Conservation (phyloP, 2,888 invertebrate species). For the Andrena fulva region DNA sequence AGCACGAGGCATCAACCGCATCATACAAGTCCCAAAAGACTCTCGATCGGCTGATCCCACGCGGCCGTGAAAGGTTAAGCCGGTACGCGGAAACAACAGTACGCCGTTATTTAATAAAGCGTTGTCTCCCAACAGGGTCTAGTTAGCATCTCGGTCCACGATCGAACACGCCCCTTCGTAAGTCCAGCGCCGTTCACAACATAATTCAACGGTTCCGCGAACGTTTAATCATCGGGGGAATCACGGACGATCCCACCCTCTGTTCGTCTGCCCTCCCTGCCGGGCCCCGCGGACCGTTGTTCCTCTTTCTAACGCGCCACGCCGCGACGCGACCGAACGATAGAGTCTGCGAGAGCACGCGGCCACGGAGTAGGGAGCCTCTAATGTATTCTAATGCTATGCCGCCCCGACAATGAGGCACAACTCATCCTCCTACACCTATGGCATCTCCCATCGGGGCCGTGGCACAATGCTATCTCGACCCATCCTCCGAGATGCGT, state of each 20-base stretch:
- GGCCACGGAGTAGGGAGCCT: constrained; percentile 39
- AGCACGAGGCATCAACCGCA: too few species aligned
- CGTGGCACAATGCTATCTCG: constrained; percentile 68
- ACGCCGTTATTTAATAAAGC: constrained; percentile 75
- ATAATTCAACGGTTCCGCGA: constrained; percentile 74
- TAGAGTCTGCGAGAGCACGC: constrained; percentile 14
- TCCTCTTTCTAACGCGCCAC: constrained; percentile 56
- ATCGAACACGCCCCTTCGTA: constrained; percentile 73
- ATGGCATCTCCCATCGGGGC: constrained; percentile 66
- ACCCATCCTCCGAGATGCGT: constrained; percentile 57
- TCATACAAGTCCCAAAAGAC: not conserved
- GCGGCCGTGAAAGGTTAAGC: constrained; percentile 37
- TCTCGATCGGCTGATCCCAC: constrained; percentile 26
- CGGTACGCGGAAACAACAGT: constrained; percentile 46
- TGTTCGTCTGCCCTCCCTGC: constrained; percentile 4
- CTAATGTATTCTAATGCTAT: constrained; percentile 84
- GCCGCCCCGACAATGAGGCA: constrained; percentile 84
- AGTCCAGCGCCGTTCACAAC: constrained; percentile 68
- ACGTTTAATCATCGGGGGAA: constrained; percentile 75
- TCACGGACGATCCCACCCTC: constrained; percentile 64
- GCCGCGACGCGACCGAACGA: constrained; percentile 20
- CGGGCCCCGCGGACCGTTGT: not conserved
- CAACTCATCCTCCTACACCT: constrained; percentile 83
- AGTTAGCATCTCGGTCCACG: constrained; percentile 71
- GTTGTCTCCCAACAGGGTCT: constrained; percentile 61